Conservation (phyloP, 2,797 vertebrate genomes). For the Spondyliosoma cantharus region DNA sequence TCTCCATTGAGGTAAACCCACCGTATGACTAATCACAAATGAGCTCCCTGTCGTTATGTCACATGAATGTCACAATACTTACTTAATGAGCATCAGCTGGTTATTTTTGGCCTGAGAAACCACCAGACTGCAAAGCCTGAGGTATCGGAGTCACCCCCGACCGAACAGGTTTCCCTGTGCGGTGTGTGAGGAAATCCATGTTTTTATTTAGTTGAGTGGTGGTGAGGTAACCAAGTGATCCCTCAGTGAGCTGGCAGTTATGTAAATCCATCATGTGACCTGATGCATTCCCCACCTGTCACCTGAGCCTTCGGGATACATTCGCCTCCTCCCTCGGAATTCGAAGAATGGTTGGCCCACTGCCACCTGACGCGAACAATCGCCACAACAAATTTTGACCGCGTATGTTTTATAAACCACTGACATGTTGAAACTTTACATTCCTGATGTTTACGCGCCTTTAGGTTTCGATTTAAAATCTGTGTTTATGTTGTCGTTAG, state of each 20-base stretch:
- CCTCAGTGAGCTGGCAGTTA: neutral
- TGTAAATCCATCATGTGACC: neutral
- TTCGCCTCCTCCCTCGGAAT: neutral
- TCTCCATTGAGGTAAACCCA: conserved; percentile 85
- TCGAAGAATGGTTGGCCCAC: neutral
- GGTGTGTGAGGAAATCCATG: conserved; percentile 16
- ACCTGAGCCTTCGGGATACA: neutral
- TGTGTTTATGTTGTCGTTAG: too few species aligned
- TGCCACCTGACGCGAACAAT: too few species aligned
- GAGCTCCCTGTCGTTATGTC: conserved; percentile 9
- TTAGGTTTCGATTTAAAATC: too few species aligned
- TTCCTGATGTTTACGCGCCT: too few species aligned
- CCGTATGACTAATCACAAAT: neutral
- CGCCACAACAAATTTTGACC: too few species aligned
- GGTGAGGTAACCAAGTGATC: neutral
- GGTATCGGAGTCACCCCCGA: neutral
- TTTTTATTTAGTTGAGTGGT: neutral
- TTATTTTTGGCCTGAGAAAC: conserved; percentile 27
- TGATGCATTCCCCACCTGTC: neutral
- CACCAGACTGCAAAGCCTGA: neutral
- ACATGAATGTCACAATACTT: conserved; percentile 2
- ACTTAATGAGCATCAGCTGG: accelerated
- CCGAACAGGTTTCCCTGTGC: conserved; percentile 23
- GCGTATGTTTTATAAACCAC: too few species aligned
- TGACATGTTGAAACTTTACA: too few species aligned